Conservation (phyloP, 2,888 invertebrate species). For the Agonopterix heracliana region DNA sequence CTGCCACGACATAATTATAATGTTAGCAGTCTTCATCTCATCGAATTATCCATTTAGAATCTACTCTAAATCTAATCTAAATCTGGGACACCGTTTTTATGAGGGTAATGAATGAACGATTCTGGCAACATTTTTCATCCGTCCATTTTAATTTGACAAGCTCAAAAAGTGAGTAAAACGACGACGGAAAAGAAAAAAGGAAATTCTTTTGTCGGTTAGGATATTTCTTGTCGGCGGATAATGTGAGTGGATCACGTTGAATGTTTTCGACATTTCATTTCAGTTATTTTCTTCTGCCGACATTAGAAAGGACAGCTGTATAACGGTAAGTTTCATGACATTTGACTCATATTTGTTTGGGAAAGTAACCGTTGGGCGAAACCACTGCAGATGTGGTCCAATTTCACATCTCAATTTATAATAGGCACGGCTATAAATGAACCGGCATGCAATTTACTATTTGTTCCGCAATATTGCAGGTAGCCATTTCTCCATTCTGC, state of each 20-base stretch:
- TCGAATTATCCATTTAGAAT: no score
- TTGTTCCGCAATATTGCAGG: constrained; percentile 45
- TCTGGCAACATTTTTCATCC: constrained; percentile 41
- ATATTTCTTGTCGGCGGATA: constrained; percentile 40
- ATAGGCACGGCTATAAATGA: constrained; percentile 55
- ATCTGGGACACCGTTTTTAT: no score
- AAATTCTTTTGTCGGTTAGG: constrained; percentile 49
- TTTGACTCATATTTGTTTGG: constrained; percentile 62
- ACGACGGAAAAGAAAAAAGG: constrained; percentile 54
- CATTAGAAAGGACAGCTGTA: constrained; percentile 26
- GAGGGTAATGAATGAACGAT: constrained; percentile 4
- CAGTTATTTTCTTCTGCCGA: constrained; percentile 27
- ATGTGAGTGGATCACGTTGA: constrained; percentile 50
- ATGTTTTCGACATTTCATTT: constrained; percentile 39
- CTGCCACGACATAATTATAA: no score
- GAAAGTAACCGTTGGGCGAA: constrained; percentile 68
- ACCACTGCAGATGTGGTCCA: constrained; percentile 53
- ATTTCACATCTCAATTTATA: constrained; percentile 55
- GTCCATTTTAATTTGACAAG: constrained; percentile 68
- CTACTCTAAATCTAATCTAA: no score
- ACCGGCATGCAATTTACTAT: constrained; percentile 50
- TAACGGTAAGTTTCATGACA: constrained; percentile 62
- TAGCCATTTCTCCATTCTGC: constrained; percentile 40
- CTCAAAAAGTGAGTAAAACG: constrained; percentile 50
- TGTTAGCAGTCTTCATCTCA: no score